phyloP scores from a whole-genome alignment of 2,888 invertebrate species.

The Leptopilina syphax region DNA sequence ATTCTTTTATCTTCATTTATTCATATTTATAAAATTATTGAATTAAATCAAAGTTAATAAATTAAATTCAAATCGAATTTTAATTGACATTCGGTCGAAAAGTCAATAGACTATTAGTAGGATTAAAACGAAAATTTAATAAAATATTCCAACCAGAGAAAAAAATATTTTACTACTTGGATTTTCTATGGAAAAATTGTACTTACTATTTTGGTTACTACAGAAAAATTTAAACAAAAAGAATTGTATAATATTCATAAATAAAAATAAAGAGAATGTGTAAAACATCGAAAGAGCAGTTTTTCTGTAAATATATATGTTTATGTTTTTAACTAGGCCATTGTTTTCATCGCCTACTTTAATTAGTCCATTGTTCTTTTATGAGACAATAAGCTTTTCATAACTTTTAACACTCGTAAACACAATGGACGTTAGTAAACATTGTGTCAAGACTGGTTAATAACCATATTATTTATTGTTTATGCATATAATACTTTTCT shows the following conservation, averaged over 20 bases:
- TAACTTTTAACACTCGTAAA: constrained; percentile 31
- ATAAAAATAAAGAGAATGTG: background rate
- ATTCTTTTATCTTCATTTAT: too few relatives aligned
- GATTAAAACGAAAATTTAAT: too few relatives aligned
- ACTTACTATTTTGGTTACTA: too few relatives aligned
- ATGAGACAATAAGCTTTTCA: constrained; percentile 31
- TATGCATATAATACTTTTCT: background rate
- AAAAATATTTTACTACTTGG: too few relatives aligned
- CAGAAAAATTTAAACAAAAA: too few relatives aligned
- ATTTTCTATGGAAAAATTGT: too few relatives aligned
- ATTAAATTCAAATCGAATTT: too few relatives aligned
- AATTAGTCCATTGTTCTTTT: constrained; percentile 40
- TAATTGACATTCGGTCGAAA: too few relatives aligned
- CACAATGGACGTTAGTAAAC: constrained; percentile 21
- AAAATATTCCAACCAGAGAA: too few relatives aligned
- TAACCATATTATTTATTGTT: constrained; percentile 29
- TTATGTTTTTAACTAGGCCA: constrained; percentile 12
- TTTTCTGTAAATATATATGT: background rate
- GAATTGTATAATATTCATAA: constrained; percentile 1
- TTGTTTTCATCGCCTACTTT: constrained; percentile 36
- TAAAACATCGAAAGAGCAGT: constrained; percentile 17
- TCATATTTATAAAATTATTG: too few relatives aligned
- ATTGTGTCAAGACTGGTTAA: constrained; percentile 29
- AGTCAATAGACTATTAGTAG: too few relatives aligned
- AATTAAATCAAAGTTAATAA: too few relatives aligned